A percentile compares a stretch with the other conserved stretches of the same genome.
Conservation (phyloP, 2,113 vertebrate species). For the Meles meles region DNA sequence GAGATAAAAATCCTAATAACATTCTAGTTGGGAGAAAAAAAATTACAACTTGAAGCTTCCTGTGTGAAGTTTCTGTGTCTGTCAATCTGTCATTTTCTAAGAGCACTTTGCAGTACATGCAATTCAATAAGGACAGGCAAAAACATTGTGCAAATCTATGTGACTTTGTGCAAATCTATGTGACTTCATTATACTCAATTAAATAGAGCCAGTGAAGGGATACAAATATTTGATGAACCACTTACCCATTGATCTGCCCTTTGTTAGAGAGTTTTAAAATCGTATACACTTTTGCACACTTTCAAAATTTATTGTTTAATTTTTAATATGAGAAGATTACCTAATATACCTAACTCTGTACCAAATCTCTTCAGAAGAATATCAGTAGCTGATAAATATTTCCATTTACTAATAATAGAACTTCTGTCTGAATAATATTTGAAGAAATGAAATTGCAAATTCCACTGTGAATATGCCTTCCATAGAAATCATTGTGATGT, state of each 20-base stretch:
- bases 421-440: background rate
- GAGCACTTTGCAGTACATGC: background rate
- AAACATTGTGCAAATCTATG: background rate
- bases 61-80: background rate
- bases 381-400: background rate
- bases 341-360: background rate
- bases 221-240: background rate
- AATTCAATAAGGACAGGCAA: background rate
- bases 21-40: background rate
- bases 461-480: background rate
- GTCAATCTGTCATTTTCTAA: constrained; percentile 3
- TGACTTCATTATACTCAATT: background rate
- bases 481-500: background rate
- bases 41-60: background rate
- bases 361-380: background rate
- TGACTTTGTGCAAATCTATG: background rate
- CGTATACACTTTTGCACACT: background rate
- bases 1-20: constrained; percentile 31
- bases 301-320: background rate
- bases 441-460: background rate
- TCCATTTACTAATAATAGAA: background rate
- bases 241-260: background rate
- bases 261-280: background rate
- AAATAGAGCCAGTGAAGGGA: background rate
- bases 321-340: background rate